phyloP scores from a whole-genome alignment of 2,113 vertebrate genomes.

The Polypterus bichir region DNA sequence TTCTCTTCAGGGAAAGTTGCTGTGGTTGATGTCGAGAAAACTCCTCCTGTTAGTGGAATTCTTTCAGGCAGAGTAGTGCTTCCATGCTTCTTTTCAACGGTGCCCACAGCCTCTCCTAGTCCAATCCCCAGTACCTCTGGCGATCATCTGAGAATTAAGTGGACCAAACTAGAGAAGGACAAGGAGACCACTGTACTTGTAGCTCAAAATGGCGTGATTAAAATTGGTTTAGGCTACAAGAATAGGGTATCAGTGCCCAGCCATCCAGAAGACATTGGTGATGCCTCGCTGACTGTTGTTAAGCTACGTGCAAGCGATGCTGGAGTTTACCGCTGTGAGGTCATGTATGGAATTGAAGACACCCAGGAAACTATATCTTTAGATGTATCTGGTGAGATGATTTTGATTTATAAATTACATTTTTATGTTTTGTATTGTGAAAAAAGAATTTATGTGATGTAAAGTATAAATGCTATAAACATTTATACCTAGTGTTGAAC shows the following conservation, averaged over 20 bases:
- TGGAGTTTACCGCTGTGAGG: slow-evolving; percentile 83
- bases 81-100: slow-evolving; percentile 77
- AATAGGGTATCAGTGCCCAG: slow-evolving; percentile 76
- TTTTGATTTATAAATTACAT: too few species aligned
- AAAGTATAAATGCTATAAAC: too few species aligned
- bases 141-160: slow-evolving; percentile 84
- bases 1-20: slow-evolving; percentile 31
- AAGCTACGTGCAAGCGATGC: slow-evolving; percentile 81
- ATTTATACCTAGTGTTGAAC: too few species aligned
- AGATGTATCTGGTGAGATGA: slow-evolving; percentile 67
- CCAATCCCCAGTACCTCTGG: slow-evolving; percentile 34
- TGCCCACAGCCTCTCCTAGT: slow-evolving; percentile 61
- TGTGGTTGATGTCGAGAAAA: slow-evolving; percentile 43
- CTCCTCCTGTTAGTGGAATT: slow-evolving; percentile 56
- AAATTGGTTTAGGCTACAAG: slow-evolving; percentile 70
- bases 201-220: slow-evolving; percentile 80
- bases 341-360: slow-evolving; percentile 86
- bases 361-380: slow-evolving; percentile 67
- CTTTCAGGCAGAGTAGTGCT: slow-evolving; percentile 77
- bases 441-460: too few species aligned
- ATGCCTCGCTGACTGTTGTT: slow-evolving; percentile 76
- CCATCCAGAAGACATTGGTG: slow-evolving; percentile 67
- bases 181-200: slow-evolving; percentile 77
- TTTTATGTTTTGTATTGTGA: too few species aligned
- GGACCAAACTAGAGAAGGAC: slow-evolving; percentile 75